Percentiles rank a stretch among this genome's conserved stretches.
Evolutionary conservation across 2,113 vertebrate genomes (phyloP).

Genomic region (Morphnarchus princeps): DNA sequence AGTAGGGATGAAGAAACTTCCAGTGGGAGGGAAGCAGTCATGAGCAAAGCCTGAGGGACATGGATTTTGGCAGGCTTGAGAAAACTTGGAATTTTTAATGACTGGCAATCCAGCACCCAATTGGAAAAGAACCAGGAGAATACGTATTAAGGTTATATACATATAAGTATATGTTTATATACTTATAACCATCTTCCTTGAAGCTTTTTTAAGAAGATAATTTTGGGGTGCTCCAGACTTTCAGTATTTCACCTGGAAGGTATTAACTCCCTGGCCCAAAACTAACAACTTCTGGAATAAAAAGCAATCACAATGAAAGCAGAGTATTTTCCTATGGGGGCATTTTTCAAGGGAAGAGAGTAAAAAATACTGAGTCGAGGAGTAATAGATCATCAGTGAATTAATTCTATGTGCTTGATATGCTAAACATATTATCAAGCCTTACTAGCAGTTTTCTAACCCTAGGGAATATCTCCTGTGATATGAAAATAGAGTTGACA

Average conservation of each 20-base stretch:
- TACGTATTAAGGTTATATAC: background rate
- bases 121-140: fast-evolving
- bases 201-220: background rate
- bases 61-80: background rate
- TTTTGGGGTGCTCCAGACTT: background rate
- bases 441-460: background rate
- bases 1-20: background rate
- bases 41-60: background rate
- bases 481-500: background rate
- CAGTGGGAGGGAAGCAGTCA: background rate
- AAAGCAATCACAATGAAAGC: background rate
- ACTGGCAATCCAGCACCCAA: background rate
- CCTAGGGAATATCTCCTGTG: background rate
- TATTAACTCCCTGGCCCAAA: background rate
- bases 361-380: background rate
- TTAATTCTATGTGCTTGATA: background rate
- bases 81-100: background rate
- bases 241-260: background rate
- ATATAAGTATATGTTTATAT: background rate
- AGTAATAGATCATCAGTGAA: background rate
- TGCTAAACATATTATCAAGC: background rate
- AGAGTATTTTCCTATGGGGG: background rate
- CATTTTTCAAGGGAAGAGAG: background rate
- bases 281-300: background rate
- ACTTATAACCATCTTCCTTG: background rate